Evolutionary conservation across 2,797 vertebrate species (phyloP).

Genomic region (Geotrypetes seraphini): DNA sequence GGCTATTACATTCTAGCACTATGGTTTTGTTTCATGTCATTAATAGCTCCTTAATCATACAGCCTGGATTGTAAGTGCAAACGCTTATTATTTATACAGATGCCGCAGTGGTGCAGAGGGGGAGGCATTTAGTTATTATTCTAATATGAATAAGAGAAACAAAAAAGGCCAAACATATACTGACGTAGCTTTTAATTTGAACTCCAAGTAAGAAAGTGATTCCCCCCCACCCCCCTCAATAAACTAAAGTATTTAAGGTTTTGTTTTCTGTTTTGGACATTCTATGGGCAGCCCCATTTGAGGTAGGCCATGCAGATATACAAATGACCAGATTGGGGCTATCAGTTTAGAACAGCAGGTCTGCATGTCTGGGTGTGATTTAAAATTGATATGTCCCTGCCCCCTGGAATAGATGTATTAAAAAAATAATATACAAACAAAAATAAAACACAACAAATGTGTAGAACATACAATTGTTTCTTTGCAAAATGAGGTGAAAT

Average conservation of each 20-base stretch:
- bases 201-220: constrained; percentile 43
- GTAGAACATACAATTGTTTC: too few species aligned
- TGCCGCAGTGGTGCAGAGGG: constrained; percentile 51
- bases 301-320: too few species aligned
- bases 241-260: constrained; percentile 55
- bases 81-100: constrained; percentile 60
- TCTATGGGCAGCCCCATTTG: too few species aligned
- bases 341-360: too few species aligned
- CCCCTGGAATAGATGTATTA: too few species aligned
- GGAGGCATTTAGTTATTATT: constrained; percentile 45
- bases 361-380: too few species aligned
- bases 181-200: constrained; percentile 57
- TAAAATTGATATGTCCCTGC: too few species aligned
- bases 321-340: too few species aligned
- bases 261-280: constrained; percentile 61
- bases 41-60: constrained; percentile 73
- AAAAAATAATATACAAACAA: too few species aligned
- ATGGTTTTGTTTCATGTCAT: constrained; percentile 76
- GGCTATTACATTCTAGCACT: constrained; percentile 60
- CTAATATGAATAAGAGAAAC: constrained; percentile 47
- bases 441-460: too few species aligned
- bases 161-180: constrained; percentile 34
- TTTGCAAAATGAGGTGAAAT: too few species aligned
- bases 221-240: constrained; percentile 29
- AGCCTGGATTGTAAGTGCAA: constrained; percentile 55